phyloP scores from a whole-genome alignment of 2,797 vertebrate species.

The Fistularia commersonii region DNA sequence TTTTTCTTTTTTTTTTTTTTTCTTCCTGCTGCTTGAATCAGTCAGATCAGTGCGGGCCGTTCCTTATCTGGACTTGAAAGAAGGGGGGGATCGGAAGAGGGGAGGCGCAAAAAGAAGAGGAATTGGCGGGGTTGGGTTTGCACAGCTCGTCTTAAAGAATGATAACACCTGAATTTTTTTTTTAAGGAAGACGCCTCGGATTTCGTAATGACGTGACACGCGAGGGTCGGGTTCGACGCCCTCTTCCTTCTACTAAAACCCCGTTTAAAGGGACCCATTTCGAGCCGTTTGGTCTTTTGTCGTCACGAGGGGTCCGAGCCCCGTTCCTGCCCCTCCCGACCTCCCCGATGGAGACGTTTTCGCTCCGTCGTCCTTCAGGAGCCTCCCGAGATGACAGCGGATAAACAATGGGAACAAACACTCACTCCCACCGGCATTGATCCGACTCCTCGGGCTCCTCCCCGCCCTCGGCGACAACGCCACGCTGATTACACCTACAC shows the following conservation, averaged over 20 bases:
- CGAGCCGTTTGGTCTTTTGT: too few relatives aligned
- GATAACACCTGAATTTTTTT: slow-evolving; percentile 55
- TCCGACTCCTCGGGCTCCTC: slow-evolving; percentile 42
- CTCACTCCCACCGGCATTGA: slow-evolving; percentile 74
- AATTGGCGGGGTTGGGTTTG: too few relatives aligned
- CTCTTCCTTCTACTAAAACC: too few relatives aligned
- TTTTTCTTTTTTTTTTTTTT: too few relatives aligned
- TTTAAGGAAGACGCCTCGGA: too few relatives aligned
- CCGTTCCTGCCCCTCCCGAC: slow-evolving; percentile 37
- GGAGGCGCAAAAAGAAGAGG: too few relatives aligned
- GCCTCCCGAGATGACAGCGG: slow-evolving; percentile 61
- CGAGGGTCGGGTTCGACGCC: too few relatives aligned
- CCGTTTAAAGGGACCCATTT: too few relatives aligned
- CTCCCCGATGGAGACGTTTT: slow-evolving; percentile 62
- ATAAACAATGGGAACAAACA: slow-evolving; percentile 75
- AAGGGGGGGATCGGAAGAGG: slow-evolving; percentile 13
- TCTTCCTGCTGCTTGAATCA: slow-evolving; percentile 70
- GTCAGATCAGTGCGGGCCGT: slow-evolving; percentile 63
- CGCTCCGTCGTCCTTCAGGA: slow-evolving; percentile 66
- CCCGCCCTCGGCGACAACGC: slow-evolving; percentile 46
- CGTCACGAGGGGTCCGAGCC: slow-evolving; percentile 34
- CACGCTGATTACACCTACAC: slow-evolving; percentile 75
- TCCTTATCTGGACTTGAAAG: slow-evolving; percentile 73
- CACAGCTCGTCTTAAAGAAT: slow-evolving; percentile 40
- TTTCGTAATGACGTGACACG: too few relatives aligned